Base-by-base conservation (phyloP, 35 echinoderm and acorn worm species). In the Holothuria glaberrima region DNA sequence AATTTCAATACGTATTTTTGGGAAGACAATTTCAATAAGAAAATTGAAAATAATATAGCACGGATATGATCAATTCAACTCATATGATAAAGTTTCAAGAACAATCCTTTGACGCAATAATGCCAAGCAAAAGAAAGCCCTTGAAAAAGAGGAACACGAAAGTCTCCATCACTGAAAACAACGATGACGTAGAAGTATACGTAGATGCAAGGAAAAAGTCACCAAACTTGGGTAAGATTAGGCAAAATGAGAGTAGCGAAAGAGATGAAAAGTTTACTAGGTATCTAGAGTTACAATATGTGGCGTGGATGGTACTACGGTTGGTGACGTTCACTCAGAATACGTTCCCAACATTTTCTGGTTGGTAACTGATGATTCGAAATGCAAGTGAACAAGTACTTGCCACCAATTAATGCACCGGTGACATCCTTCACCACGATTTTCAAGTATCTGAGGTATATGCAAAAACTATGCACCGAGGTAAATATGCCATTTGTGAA, bases 141-240 rank as follows among this genome's bases (percentile, higher is more conserved):
- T 2, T 41, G 36, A 7, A 41, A 7, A 7, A 41, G 36, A 41
- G 36, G 36, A 41, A 41, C 36, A 41, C 36, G 7, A 41, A 41
- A 41, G 2, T 41, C 36, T 41, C 36, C 36, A 74, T 35, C 36
- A 74, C 36, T 74, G 70, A 74, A 35, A 74, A 74, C 70, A 74
- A 35, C 26, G 70, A 74, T 35, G 70, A 74, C 5, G 36, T 31
- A 74, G 70, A 74, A 74, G 70, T 74, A 31, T 74, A 35, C 36
- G 70, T 30, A 74, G 70, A 74, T 74, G 70, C 70, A 74, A 74
- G 70, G 36, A 74, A 74, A 74, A n/a, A 74, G 70, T 12, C 70
- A 35, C 36, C 36, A 41, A 2, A 41, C 36, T 41, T 41, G 36
- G 36, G 36, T 41, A 41, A 41, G 36, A 7, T 41, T 41, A 4